phyloP scores from a whole-genome alignment of 2,113 vertebrate genomes.

The Dermatemys mawii region DNA sequence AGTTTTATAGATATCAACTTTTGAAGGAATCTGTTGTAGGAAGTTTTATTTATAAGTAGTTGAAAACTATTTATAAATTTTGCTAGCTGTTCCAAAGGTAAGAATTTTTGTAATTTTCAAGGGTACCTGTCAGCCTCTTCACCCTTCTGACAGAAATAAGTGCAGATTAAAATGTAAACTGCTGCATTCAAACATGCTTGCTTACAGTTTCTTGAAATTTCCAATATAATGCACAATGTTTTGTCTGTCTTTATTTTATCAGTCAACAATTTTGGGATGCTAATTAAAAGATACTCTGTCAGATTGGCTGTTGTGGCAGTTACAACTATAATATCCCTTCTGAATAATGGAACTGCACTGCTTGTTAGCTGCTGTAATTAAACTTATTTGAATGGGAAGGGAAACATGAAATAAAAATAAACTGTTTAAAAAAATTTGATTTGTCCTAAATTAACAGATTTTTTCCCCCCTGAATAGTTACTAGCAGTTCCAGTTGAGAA shows the following conservation, averaged over 20 bases:
- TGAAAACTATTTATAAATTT: not conserved
- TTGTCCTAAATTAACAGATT: not conserved
- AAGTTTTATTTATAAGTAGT: not conserved
- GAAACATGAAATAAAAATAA: not conserved
- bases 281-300: not conserved
- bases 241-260: conserved; percentile 14
- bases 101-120: not conserved
- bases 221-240: conserved; percentile 25
- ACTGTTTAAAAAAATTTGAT: not conserved
- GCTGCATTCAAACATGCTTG: not conserved
- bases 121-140: not conserved
- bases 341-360: not conserved
- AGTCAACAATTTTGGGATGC: not conserved
- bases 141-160: conserved; percentile 35
- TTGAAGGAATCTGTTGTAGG: not conserved
- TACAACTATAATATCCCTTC: not conserved
- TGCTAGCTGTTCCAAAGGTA: conserved; percentile 15
- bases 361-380: not conserved
- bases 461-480: conserved; percentile 76
- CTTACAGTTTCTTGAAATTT: conserved; percentile 5
- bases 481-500: conserved; percentile 92
- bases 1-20: not conserved
- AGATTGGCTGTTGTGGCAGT: not conserved
- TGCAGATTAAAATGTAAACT: conserved; percentile 6
- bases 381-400: not conserved